These are phyloP conservation scores for Amphiura filiformis DNA, from an alignment of 35 echinoderm and acorn worm genomes.

Conservation along the genomic window DNA sequence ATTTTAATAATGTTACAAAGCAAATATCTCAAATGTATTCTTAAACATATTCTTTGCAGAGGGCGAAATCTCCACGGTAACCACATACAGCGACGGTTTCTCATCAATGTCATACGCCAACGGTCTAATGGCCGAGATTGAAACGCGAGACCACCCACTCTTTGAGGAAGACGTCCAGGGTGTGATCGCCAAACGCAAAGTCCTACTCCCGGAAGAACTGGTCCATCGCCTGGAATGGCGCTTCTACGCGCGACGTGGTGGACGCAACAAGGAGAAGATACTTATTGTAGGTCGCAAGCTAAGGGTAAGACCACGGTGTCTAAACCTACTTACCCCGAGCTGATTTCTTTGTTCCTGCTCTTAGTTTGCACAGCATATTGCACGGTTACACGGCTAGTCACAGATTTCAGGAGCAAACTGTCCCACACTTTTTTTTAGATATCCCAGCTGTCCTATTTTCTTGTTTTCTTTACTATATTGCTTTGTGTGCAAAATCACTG, in stretches of 20 bases:
- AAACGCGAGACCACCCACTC: conserved; percentile 63
- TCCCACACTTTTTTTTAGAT: neutral
- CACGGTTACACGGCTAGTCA: neutral
- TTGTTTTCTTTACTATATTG: too few relatives aligned
- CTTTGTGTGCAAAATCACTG: too few relatives aligned
- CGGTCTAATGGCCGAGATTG: conserved; percentile 39
- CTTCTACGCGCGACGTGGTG: conserved; percentile 69
- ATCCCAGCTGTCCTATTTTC: neutral
- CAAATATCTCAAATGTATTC: too few relatives aligned
- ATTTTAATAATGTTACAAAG: too few relatives aligned
- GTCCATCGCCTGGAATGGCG: conserved; percentile 83
- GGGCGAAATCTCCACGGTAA: neutral
- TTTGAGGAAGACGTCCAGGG: conserved; percentile 58
- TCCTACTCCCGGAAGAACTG: conserved; percentile 60
- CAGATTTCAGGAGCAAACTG: conserved; percentile 6
- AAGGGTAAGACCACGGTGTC: conserved; percentile 40
- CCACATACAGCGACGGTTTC: conserved; percentile 46
- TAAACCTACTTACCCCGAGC: neutral
- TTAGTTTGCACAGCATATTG: neutral
- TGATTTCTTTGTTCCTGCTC: conserved; percentile 3
- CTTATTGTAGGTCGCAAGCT: conserved; percentile 74
- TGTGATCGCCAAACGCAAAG: conserved; percentile 68
- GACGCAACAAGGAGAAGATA: conserved; percentile 72
- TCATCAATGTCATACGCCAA: conserved; percentile 65
- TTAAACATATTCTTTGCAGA: too few relatives aligned